Evolutionary conservation across 2,888 invertebrate species (phyloP).

Genomic region (Nipponacmea schrenckii): DNA sequence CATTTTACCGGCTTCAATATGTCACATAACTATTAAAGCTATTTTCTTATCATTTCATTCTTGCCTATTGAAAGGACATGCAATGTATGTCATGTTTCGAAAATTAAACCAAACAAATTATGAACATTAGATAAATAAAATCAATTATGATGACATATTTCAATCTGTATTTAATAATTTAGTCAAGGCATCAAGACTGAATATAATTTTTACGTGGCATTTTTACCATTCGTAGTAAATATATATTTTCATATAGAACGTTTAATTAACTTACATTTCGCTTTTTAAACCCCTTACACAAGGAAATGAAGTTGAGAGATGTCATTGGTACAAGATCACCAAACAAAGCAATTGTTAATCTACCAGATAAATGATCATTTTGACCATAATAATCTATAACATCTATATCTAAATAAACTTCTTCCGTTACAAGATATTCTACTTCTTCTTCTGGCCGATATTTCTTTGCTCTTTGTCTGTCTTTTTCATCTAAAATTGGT

Average conservation of each 20-base stretch:
- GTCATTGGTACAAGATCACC: conserved; percentile 43
- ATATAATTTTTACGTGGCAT: too few relatives aligned
- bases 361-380: conserved; percentile 29
- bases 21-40: background rate
- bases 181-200: too few relatives aligned
- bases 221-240: too few relatives aligned
- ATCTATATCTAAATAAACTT: conserved; percentile 56
- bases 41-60: too few relatives aligned
- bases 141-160: too few relatives aligned
- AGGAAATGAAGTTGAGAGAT: conserved; percentile 40
- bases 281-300: conserved; percentile 41
- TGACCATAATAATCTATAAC: conserved; percentile 41
- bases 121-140: too few relatives aligned
- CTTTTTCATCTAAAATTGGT: background rate
- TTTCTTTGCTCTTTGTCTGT: background rate
- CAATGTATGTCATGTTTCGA: too few relatives aligned
- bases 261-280: conserved; percentile 25
- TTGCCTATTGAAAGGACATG: too few relatives aligned
- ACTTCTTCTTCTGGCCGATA: background rate
- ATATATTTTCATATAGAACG: too few relatives aligned
- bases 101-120: too few relatives aligned
- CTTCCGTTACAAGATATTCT: conserved; percentile 48
- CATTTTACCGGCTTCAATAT: background rate
- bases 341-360: conserved; percentile 38
- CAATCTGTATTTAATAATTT: too few relatives aligned